Evolutionary conservation across 2,888 invertebrate genomes (phyloP).

Genomic region (Disparrhopalites patrizii): DNA sequence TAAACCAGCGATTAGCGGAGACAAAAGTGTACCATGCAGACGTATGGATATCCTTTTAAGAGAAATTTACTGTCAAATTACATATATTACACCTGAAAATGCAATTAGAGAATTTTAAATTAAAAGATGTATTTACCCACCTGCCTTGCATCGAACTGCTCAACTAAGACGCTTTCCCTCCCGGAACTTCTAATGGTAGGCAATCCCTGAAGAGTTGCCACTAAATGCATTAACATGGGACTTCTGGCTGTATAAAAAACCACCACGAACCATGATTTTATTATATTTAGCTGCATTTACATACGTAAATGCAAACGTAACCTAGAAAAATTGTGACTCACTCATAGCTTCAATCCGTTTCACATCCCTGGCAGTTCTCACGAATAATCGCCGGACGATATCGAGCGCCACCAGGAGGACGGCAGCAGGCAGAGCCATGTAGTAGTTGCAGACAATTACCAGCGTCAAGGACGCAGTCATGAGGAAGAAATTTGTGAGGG

Average conservation of each 20-base stretch:
- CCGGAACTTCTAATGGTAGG: slow-evolving; percentile 86
- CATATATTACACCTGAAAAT: background rate
- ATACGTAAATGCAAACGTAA: too few species aligned
- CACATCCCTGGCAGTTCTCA: slow-evolving; percentile 54
- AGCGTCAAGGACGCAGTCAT: slow-evolving; percentile 54
- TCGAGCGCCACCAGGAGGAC: slow-evolving; percentile 53
- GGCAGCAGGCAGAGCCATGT: slow-evolving; percentile 50
- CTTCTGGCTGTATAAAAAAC: slow-evolving; percentile 66
- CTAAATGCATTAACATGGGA: slow-evolving; percentile 89
- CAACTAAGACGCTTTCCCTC: slow-evolving; percentile 70
- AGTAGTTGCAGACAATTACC: slow-evolving; percentile 53
- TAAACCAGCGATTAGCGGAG: slow-evolving; percentile 85
- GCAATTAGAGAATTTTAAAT: background rate
- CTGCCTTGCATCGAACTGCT: slow-evolving; percentile 69
- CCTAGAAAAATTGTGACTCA: too few species aligned
- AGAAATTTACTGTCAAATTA: slow-evolving; percentile 3
- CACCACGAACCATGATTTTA: too few species aligned
- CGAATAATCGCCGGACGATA: slow-evolving; percentile 53
- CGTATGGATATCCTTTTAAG: slow-evolving; percentile 59
- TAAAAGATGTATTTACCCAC: too few species aligned
- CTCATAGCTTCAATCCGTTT: slow-evolving; percentile 56
- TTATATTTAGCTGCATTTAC: too few species aligned
- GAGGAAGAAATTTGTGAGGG: slow-evolving; percentile 54
- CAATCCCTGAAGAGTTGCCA: slow-evolving; percentile 81
- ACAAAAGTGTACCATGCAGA: slow-evolving; percentile 90